Percentiles rank a stretch among this genome's conserved stretches.
These are phyloP conservation scores for Stictonetta naevosa DNA, from an alignment of 2,113 vertebrate genomes.

Conservation along the genomic window DNA sequence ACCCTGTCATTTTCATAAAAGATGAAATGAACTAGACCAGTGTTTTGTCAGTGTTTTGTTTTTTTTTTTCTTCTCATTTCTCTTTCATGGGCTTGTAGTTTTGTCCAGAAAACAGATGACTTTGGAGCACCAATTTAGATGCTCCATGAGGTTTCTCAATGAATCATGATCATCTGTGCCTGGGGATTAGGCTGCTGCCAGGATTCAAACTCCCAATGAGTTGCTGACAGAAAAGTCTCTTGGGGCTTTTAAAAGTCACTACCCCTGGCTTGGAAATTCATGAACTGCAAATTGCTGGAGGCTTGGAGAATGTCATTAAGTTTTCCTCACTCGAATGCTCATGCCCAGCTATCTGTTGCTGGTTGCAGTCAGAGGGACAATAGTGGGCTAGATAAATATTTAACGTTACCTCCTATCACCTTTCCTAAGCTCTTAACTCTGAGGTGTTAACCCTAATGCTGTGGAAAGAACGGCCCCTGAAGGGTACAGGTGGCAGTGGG, in stretches of 20 bases:
- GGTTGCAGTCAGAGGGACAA: not conserved
- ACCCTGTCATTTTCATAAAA: not conserved
- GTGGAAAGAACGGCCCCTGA: not conserved
- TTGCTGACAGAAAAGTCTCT: not conserved
- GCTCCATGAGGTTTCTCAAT: not conserved
- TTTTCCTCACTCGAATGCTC: not conserved
- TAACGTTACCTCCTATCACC: not conserved
- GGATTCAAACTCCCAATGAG: not conserved
- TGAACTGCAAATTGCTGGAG: not conserved
- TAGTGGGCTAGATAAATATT: not conserved
- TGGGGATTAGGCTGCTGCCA: not conserved
- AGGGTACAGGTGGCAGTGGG: not conserved
- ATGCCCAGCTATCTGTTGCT: slow-evolving; percentile 29
- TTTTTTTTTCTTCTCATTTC: not conserved
- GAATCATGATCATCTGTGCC: not conserved
- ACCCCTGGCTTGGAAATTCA: not conserved
- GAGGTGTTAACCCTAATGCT: not conserved
- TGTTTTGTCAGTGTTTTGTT: not conserved
- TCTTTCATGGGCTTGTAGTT: not conserved
- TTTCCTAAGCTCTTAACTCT: not conserved
- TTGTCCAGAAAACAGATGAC: not conserved
- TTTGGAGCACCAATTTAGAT: not conserved
- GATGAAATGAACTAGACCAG: not conserved
- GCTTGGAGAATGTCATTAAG: not conserved
- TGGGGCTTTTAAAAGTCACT: not conserved